Evolutionary conservation across 2,888 invertebrate genomes (phyloP), one percentile per base, ranked within the genome.

Genomic region (Cacoxenus indagator): DNA sequence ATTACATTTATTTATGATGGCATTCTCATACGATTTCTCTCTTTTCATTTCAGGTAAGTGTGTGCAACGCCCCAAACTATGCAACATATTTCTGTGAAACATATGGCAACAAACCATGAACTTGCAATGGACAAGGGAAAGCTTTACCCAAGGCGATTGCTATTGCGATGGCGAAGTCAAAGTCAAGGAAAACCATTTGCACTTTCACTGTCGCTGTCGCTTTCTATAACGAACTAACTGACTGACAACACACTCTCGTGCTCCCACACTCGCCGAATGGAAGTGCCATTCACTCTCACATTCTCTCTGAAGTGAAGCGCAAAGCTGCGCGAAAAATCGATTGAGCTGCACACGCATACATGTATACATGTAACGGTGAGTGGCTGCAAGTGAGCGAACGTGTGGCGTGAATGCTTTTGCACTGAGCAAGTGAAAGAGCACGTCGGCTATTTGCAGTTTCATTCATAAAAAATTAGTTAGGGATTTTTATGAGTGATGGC

Each of bases 401-500:
- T 1, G 43, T 46, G 64, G 73, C 67, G 75, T 78, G 79, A 84
- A 80, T 83, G 79, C n/a, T n/a, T n/a, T n/a, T n/a, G n/a, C 77
- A 8, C 45, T 5, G n/a, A 8, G 11, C 45, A 43, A 43, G 4
- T 11, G 2, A 43, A 43, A 43, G 17, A 46, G 46, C 61, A 64
- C 4, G 43, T 51, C 65, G 74, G 67, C 76, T 78, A 78, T 84
- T 80, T 83, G 79, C 77, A 71, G 74, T 67, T 78, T 74, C 78
- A 75, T 75, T 75, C 74, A 74, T 73, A 9, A 69, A 73, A 70
- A 64, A n/a, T 27, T 57, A 1, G 17, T 27, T 24, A 72, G 73
- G 48, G 48, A 14, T 19, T 26, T 43, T 31, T 76, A 78, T 83
- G 84, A 83, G 85, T 83, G 83, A 85, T 80, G 70, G 27, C 43